These are phyloP conservation scores for Pollicipes pollicipes DNA, from an alignment of 1,140 invertebrate species.

Conservation along the genomic window DNA sequence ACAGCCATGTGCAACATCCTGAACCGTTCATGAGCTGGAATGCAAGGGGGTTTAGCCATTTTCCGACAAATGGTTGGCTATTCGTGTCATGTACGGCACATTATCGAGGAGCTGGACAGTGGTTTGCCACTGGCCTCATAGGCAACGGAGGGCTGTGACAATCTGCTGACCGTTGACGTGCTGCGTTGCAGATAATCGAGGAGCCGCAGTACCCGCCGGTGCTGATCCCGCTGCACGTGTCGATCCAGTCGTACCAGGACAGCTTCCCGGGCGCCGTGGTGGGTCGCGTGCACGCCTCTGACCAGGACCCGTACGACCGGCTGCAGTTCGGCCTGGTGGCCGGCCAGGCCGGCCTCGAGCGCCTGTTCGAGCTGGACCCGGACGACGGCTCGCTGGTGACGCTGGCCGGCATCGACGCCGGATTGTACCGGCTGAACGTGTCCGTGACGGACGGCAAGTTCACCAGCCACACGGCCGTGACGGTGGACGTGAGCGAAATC, in stretches of 20 bases:
- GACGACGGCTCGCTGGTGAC: conserved; percentile 60
- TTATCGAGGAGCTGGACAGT: no score
- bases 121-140: no score
- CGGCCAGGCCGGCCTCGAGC: conserved; percentile 28
- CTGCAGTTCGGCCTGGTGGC: conserved; percentile 50
- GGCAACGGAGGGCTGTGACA: no score
- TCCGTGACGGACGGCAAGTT: conserved; percentile 39
- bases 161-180: no score
- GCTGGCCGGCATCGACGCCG: conserved; percentile 61
- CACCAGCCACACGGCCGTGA: conserved; percentile 38
- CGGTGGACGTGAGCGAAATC: conserved; percentile 62
- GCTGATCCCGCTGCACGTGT: conserved; percentile 66
- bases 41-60: no score
- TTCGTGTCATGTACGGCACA: no score
- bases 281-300: conserved; percentile 67
- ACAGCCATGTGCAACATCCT: no score
- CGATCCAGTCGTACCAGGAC: conserved; percentile 73
- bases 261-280: conserved; percentile 82
- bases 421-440: conserved; percentile 53
- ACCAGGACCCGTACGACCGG: conserved; percentile 84
- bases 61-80: no score
- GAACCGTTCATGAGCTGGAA: no score
- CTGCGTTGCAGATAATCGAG: no score
- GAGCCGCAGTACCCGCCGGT: conserved; percentile 73
- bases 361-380: conserved; percentile 58